Percentiles rank a stretch among this genome's conserved stretches.
These are phyloP conservation scores for Urophycis tenuis DNA, from an alignment of 2,797 vertebrate species.

Conservation along the genomic window DNA sequence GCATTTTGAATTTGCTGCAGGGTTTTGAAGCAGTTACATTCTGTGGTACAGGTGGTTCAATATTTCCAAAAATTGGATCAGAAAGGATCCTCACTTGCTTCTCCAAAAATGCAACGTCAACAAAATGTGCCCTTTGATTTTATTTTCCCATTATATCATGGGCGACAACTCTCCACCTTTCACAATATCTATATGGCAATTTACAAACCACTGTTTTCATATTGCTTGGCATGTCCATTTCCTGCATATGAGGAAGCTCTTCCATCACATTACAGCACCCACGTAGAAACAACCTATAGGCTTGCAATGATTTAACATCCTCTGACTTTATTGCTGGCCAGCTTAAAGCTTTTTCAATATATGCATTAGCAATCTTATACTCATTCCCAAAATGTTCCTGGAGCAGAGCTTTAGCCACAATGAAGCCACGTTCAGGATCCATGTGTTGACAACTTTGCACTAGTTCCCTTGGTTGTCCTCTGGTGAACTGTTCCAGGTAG, in stretches of 20 bases:
- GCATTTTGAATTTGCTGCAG: too few relatives aligned
- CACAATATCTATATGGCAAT: slow-evolving; percentile 9
- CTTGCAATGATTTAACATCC: slow-evolving; percentile 14
- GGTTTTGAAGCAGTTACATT: too few relatives aligned
- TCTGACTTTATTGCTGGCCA: too few relatives aligned
- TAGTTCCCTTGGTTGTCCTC: slow-evolving; percentile 10
- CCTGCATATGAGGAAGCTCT: neutral
- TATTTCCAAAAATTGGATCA: slow-evolving; percentile 24
- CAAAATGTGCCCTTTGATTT: slow-evolving; percentile 19
- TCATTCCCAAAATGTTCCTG: slow-evolving; percentile 20
- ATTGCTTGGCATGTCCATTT: slow-evolving; percentile 23
- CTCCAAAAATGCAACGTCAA: slow-evolving; percentile 19
- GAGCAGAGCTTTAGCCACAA: slow-evolving; percentile 11
- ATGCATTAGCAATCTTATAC: slow-evolving; percentile 3
- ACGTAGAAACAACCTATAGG: slow-evolving; percentile 13
- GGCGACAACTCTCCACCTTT: slow-evolving; percentile 11
- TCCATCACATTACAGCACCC: slow-evolving; percentile 25
- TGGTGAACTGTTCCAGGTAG: slow-evolving; percentile 17
- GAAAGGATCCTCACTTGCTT: neutral
- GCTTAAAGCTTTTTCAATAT: slow-evolving; percentile 26
- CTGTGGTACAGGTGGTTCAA: slow-evolving; percentile 12
- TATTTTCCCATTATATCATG: slow-evolving; percentile 3
- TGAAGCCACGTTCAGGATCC: slow-evolving; percentile 5
- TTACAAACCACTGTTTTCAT: slow-evolving; percentile 12
- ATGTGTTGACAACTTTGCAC: slow-evolving; percentile 22